A percentile compares a stretch with the other conserved stretches of the same genome.
Evolutionary conservation across 2,888 invertebrate genomes (phyloP).

Genomic region (Clusia tigrina): DNA sequence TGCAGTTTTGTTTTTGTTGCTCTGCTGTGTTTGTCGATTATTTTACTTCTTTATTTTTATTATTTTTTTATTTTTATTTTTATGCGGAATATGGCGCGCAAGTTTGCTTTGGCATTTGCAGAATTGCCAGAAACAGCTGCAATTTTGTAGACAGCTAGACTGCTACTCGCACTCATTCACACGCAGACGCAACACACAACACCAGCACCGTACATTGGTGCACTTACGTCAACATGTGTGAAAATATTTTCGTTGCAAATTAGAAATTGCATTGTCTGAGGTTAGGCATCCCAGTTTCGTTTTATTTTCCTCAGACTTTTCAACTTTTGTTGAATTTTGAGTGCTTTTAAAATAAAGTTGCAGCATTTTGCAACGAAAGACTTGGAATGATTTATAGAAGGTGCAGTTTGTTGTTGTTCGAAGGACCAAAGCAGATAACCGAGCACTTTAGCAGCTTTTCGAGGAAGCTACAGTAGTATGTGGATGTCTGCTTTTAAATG

Average conservation of each 20-base stretch:
- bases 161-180: constrained; percentile 19
- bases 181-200: constrained; percentile 14
- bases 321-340: no score
- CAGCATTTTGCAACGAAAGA: no score
- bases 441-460: no score
- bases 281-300: no score
- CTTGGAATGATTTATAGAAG: no score
- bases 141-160: constrained; percentile 31
- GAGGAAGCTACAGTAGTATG: no score
- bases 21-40: constrained; percentile 13
- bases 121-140: constrained; percentile 28
- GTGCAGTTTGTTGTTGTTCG: no score
- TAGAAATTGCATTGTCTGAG: constrained; percentile 52
- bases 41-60: constrained; percentile 8
- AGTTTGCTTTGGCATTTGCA: not conserved
- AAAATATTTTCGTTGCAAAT: constrained; percentile 16
- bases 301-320: no score
- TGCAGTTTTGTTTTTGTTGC: constrained; percentile 15
- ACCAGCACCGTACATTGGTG: not conserved
- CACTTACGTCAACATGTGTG: not conserved
- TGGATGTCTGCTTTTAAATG: no score
- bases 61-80: not conserved
- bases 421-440: no score
- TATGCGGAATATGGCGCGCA: constrained; percentile 20
- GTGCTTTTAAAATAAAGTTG: no score